Percentiles rank a stretch among this genome's conserved stretches.
These are phyloP conservation scores for Melieria picta DNA, from an alignment of 2,888 invertebrate species.

Conservation along the genomic window DNA sequence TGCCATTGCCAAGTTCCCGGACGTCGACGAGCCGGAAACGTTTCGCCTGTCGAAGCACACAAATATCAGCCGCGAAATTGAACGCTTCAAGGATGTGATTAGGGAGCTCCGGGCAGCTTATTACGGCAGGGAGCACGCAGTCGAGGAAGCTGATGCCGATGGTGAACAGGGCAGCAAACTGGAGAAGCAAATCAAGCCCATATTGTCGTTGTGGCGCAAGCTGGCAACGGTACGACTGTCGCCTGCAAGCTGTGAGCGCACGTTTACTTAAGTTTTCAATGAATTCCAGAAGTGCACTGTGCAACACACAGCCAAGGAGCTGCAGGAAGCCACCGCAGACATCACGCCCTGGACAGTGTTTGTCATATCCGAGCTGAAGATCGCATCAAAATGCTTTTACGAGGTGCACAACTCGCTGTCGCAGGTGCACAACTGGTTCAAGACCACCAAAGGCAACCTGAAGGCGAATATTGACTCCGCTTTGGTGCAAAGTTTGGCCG, in stretches of 20 bases:
- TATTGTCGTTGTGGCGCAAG: slow-evolving; percentile 87
- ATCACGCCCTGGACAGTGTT: slow-evolving; percentile 60
- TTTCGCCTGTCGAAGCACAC: slow-evolving; percentile 63
- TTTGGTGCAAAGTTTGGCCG: slow-evolving; percentile 52
- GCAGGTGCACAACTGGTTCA: slow-evolving; percentile 53
- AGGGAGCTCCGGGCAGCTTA: slow-evolving; percentile 55
- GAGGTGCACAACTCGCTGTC: slow-evolving; percentile 61
- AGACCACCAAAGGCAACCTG: slow-evolving; percentile 46
- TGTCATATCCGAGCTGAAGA: slow-evolving; percentile 57
- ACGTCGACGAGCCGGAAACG: slow-evolving; percentile 60
- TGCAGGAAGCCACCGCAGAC: slow-evolving; percentile 36
- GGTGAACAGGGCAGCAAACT: slow-evolving; percentile 54
- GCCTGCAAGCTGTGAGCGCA: background rate
- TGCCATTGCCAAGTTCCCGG: slow-evolving; percentile 59
- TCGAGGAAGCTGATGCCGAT: background rate
- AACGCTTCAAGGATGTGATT: slow-evolving; percentile 56
- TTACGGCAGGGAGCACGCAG: slow-evolving; percentile 44
- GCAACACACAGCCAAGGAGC: slow-evolving; percentile 49
- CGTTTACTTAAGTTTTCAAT: background rate
- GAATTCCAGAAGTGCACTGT: slow-evolving; percentile 52
- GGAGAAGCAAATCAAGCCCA: slow-evolving; percentile 73
- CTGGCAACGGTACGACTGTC: slow-evolving; percentile 67
- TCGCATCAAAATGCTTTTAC: slow-evolving; percentile 55
- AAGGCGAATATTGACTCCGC: slow-evolving; percentile 46
- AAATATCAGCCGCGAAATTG: slow-evolving; percentile 59